Percentiles rank a stretch among this genome's conserved stretches.
phyloP scores from a whole-genome alignment of 2,113 vertebrate genomes.

The Leiothrix lutea region DNA sequence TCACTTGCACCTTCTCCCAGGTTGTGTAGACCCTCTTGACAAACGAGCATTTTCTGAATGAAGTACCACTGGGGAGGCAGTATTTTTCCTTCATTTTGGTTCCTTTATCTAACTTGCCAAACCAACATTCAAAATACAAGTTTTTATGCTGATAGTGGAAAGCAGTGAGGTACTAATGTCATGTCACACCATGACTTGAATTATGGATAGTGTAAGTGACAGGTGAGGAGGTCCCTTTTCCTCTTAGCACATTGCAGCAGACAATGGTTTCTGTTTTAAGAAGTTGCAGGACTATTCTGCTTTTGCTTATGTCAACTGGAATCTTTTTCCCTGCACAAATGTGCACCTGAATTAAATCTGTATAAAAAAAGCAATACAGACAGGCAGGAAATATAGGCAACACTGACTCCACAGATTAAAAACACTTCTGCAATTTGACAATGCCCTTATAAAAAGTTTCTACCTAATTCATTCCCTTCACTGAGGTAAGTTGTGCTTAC shows the following conservation, averaged over 20 bases:
- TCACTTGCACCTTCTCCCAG: rapidly evolving
- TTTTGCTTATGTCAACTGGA: background rate
- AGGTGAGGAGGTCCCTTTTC: background rate
- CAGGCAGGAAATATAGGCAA: background rate
- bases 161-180: background rate
- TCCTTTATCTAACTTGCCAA: background rate
- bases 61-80: background rate
- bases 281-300: background rate
- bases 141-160: background rate
- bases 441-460: background rate
- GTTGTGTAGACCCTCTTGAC: background rate
- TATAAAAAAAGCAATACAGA: background rate
- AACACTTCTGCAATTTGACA: background rate
- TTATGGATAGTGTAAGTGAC: background rate
- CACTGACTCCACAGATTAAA: background rate
- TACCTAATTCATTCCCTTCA: background rate
- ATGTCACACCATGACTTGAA: background rate
- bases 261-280: background rate
- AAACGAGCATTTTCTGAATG: background rate
- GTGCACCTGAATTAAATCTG: background rate
- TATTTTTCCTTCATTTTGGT: background rate
- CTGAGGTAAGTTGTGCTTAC: background rate
- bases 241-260: background rate
- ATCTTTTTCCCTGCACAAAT: background rate
- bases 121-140: background rate